These are phyloP conservation scores for Lordiphosa stackelbergi DNA, from an alignment of 1,140 invertebrate species.

Conservation along the genomic window DNA sequence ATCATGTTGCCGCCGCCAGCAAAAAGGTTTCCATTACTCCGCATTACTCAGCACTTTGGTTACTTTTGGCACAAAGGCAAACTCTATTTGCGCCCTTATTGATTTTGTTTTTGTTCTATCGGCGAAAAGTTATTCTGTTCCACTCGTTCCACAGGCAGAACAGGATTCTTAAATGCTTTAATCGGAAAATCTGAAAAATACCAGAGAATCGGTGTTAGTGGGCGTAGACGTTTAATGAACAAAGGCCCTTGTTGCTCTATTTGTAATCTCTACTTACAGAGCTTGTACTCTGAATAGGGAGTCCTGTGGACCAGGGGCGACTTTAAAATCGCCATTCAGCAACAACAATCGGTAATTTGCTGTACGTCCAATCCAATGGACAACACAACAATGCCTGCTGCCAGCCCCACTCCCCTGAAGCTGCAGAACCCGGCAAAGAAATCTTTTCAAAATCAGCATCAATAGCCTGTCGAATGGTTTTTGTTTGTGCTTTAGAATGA, in stretches of 20 bases:
- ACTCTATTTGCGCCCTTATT: constrained; percentile 4
- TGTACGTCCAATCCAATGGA: constrained; percentile 45
- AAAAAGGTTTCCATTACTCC: constrained; percentile 69
- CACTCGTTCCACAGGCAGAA: neutral
- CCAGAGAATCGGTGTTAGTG: constrained; percentile 55
- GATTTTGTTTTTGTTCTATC: constrained; percentile 4
- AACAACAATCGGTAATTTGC: constrained; percentile 65
- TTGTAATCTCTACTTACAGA: constrained; percentile 69
- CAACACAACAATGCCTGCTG: constrained; percentile 49
- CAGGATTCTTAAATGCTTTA: constrained; percentile 38
- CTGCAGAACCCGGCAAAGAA: constrained; percentile 25
- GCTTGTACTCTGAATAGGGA: constrained; percentile 32
- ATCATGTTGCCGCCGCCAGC: constrained; percentile 69
- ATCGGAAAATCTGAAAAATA: constrained; percentile 37
- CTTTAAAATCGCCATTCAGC: constrained; percentile 71
- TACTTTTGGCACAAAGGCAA: constrained; percentile 31
- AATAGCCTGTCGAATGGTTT: constrained; percentile 68
- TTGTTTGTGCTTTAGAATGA: constrained; percentile 43
- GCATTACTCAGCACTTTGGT: constrained; percentile 72
- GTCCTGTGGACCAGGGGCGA: constrained; percentile 32
- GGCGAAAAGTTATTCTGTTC: constrained; percentile 2
- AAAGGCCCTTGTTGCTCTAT: constrained; percentile 63
- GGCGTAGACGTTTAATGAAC: constrained; percentile 22
- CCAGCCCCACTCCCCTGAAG: constrained; percentile 1
- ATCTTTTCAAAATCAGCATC: constrained; percentile 72